Base-by-base conservation (phyloP, 2,113 vertebrate genomes). In the Bucco capensis region DNA sequence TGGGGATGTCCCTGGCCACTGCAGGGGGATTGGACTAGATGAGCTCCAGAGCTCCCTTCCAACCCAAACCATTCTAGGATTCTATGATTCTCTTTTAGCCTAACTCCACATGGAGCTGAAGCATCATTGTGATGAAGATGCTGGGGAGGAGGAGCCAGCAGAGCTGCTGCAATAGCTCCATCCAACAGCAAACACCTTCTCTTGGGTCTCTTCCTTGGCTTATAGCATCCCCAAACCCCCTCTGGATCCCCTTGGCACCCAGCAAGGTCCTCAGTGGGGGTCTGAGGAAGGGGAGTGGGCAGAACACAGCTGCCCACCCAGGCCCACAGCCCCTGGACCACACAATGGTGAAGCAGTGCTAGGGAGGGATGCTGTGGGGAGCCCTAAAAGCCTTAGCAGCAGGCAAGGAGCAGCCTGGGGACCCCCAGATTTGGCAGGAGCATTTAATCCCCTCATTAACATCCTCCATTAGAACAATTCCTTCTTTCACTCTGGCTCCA, bases 391-490 rank as follows among this genome's bases (percentile, higher is more conserved):
- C 2, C 0, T 42, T 47, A 1, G 73, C 3, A 9, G 35, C 19
- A 30, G 72, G 28, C 46, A n/a, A n/a, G 82, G 51, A 62, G 31
- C 5, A 18, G 71, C 17, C 17, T 3, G 16, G 42, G 72, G 50
- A 75, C 78, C 93, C 92, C 67, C 62, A 15, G 33, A 35, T 89
- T 89, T 82, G 1, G 0, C 86, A 72, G 78, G 49, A 80, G 85
- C 33, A 82, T 91, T 94, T 86, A 89, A 89, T 83, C 74, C 88
- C 82, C 93, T 96, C 70, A 2, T 96, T 96, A 95, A 96, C 44
- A 0, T 86, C 71, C 89, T 92, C 88, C 82, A 21, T 79, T 65
- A 93, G 92, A 96, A 96, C 96, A 96, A 96, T 95, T 72, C 90
- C 86, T 93, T 93, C 96, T 96, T 97, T 96, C 91, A 96, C 81